These are phyloP conservation scores for Scomber colias DNA, from an alignment of 2,113 vertebrate species.

Conservation along the genomic window DNA sequence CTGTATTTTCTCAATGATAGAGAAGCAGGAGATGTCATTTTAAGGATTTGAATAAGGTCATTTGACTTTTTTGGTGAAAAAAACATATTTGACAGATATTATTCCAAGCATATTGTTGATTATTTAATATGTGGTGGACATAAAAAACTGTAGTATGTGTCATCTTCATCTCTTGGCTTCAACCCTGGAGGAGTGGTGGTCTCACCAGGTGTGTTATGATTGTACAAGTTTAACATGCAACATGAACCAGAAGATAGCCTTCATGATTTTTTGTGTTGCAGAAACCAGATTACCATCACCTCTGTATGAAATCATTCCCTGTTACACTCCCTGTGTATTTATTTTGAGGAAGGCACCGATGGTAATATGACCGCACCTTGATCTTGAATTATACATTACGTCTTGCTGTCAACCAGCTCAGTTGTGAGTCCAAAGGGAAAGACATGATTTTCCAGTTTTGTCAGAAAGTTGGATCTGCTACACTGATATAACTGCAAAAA, in stretches of 20 bases:
- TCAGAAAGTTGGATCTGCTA: background rate
- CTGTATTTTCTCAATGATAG: too few species aligned
- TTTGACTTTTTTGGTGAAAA: too few species aligned
- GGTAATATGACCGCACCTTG: slow-evolving; percentile 17
- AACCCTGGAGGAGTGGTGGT: slow-evolving; percentile 12
- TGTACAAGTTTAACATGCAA: slow-evolving; percentile 25
- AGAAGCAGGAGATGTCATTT: too few species aligned
- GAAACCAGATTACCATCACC: background rate
- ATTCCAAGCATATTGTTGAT: too few species aligned
- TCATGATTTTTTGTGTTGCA: background rate
- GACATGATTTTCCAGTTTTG: slow-evolving; percentile 1
- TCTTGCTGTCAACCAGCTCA: slow-evolving; percentile 29
- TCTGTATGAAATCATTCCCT: slow-evolving; percentile 1
- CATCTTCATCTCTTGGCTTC: slow-evolving; percentile 35
- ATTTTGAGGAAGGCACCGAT: background rate
- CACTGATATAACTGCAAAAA: background rate
- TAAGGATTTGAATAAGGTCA: too few species aligned
- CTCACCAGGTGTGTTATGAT: slow-evolving; percentile 21
- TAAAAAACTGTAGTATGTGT: background rate
- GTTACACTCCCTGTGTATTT: background rate
- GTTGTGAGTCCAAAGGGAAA: slow-evolving; percentile 36
- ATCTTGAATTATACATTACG: slow-evolving; percentile 21
- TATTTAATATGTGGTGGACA: background rate
- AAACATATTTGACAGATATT: too few species aligned
- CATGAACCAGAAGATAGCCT: background rate